Conservation (phyloP, 2,113 vertebrate species). For the Sinocyclocheilus maitianheensis region DNA sequence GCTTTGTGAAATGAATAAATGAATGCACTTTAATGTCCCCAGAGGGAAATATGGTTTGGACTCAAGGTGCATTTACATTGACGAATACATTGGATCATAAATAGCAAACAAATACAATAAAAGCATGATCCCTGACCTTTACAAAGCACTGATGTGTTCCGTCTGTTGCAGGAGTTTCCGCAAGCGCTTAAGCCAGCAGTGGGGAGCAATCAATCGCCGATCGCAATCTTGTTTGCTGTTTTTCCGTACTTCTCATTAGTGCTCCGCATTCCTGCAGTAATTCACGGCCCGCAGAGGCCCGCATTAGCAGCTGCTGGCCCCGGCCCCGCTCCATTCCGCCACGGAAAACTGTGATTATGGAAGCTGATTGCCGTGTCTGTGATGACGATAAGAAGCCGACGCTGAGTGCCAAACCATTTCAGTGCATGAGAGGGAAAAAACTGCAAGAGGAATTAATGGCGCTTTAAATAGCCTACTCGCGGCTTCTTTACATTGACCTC, state of each 20-base stretch:
- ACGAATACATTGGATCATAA: too few relatives aligned
- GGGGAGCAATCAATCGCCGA: slow-evolving; percentile 45
- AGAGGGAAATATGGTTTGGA: background rate
- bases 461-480: slow-evolving; percentile 68
- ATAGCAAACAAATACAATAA: too few relatives aligned
- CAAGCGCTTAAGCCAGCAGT: slow-evolving; percentile 8
- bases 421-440: slow-evolving; percentile 63
- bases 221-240: slow-evolving; percentile 42
- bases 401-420: slow-evolving; percentile 71
- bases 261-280: slow-evolving; percentile 33
- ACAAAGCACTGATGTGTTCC: too few relatives aligned
- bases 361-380: slow-evolving; percentile 77
- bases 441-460: slow-evolving; percentile 74
- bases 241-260: slow-evolving; percentile 50
- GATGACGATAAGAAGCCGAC: slow-evolving; percentile 72
- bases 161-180: background rate
- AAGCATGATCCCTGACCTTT: too few relatives aligned
- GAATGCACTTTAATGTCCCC: background rate
- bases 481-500: slow-evolving; percentile 68
- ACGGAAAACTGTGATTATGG: slow-evolving; percentile 78
- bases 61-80: too few relatives aligned
- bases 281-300: slow-evolving; percentile 64
- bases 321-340: slow-evolving; percentile 74
- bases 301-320: slow-evolving; percentile 74
- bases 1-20: background rate